phyloP scores from a whole-genome alignment of 2,888 invertebrate species.

The Dolomedes plantarius region DNA sequence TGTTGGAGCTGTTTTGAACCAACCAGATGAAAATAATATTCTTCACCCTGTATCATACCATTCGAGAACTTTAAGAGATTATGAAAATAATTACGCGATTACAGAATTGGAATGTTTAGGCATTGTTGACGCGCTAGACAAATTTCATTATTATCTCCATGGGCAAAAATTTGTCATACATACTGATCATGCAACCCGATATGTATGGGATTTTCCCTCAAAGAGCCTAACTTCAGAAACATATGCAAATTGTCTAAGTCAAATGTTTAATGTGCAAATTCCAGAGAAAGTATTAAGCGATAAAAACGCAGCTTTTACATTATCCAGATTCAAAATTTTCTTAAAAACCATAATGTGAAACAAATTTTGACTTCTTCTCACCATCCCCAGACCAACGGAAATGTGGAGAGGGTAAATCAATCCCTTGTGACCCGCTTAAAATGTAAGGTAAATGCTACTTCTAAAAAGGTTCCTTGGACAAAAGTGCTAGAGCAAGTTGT shows the following conservation, averaged over 20 bases:
- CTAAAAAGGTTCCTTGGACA: not conserved
- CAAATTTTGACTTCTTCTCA: not conserved
- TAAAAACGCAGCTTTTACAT: not conserved
- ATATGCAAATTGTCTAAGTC: conserved; percentile 4
- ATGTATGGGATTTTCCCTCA: conserved; percentile 1
- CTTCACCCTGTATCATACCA: no score
- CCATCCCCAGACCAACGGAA: conserved; percentile 1
- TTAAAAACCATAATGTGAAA: conserved; percentile 9
- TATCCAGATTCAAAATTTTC: not conserved
- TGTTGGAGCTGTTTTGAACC: no score
- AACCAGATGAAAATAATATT: no score
- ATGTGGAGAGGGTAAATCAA: conserved; percentile 4
- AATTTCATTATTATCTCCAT: no score
- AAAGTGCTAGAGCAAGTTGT: not conserved
- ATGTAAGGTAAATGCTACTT: not conserved
- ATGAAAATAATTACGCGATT: no score
- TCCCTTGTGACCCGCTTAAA: not conserved
- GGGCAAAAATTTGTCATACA: no score
- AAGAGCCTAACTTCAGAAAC: conserved; percentile 13
- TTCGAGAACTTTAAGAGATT: no score
- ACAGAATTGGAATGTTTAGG: no score
- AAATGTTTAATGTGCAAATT: conserved; percentile 13
- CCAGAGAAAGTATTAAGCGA: not conserved
- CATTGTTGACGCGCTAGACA: no score
- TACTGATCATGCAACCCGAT: not conserved